phyloP scores from a whole-genome alignment of 2,797 vertebrate species.

The Melopsittacus undulatus region DNA sequence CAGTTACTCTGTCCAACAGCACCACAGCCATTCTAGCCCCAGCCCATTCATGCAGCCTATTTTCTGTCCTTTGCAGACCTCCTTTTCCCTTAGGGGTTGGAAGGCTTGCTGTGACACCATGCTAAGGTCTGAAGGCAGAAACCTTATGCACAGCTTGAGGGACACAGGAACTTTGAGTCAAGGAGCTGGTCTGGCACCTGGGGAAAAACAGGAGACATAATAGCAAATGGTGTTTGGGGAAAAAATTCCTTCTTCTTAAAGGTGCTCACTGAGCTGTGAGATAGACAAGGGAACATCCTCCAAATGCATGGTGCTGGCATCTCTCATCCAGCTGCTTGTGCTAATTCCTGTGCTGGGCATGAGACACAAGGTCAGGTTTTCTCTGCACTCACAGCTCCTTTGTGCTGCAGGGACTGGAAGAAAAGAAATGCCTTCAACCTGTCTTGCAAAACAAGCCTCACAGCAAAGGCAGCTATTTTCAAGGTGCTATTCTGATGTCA shows the following conservation, averaged over 20 bases:
- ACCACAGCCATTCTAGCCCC: neutral
- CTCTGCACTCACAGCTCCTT: neutral
- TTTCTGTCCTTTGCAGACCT: neutral
- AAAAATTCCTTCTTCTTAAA: neutral
- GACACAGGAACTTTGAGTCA: neutral
- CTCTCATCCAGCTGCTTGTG: neutral
- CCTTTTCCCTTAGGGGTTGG: neutral
- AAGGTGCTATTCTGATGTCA: slow-evolving; percentile 35
- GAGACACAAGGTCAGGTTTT: neutral
- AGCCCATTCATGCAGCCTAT: neutral
- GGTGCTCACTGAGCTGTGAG: neutral
- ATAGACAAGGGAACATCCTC: neutral
- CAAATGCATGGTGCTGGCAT: neutral
- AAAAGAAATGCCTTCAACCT: neutral
- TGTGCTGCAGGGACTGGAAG: neutral
- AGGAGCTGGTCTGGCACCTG: neutral
- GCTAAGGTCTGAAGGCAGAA: neutral
- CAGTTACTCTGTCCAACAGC: neutral
- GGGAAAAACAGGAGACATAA: neutral
- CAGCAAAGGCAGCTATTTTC: neutral
- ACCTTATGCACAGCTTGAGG: neutral
- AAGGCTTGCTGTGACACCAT: neutral
- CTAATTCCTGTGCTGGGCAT: neutral
- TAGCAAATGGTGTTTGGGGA: neutral
- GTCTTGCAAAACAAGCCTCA: neutral